Evolutionary conservation across 2,797 vertebrate species (phyloP).

Genomic region (Halcyon leucocephala): DNA sequence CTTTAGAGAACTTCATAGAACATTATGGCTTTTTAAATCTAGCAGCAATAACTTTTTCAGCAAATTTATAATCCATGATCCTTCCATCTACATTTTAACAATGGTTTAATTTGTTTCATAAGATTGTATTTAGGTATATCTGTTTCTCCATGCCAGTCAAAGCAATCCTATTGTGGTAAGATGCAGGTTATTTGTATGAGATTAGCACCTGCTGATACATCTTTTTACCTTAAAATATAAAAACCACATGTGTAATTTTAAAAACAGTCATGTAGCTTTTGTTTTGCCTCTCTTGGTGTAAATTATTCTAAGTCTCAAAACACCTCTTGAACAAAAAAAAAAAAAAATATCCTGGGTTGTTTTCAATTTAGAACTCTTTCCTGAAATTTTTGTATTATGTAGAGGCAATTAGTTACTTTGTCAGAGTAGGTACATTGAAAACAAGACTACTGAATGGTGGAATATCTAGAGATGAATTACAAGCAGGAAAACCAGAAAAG

Average conservation of each 20-base stretch:
- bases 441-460: background rate
- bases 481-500: background rate
- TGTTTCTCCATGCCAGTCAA: slow-evolving; percentile 29
- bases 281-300: background rate
- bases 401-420: background rate
- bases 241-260: background rate
- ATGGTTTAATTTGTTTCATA: slow-evolving; percentile 17
- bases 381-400: background rate
- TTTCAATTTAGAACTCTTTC: background rate
- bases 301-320: slow-evolving; percentile 5
- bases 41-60: background rate
- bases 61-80: slow-evolving; percentile 1
- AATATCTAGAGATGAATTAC: background rate
- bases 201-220: slow-evolving; percentile 37
- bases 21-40: background rate
- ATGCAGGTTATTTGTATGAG: slow-evolving; percentile 18
- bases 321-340: background rate
- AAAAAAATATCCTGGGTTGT: background rate
- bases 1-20: background rate
- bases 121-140: background rate
- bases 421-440: background rate
- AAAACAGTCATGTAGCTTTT: background rate
- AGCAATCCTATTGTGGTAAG: slow-evolving; percentile 38
- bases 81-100: background rate
- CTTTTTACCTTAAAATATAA: slow-evolving; percentile 13